These are phyloP conservation scores for Bujurquina vittata DNA, from an alignment of 2,113 vertebrate genomes.

Conservation along the genomic window DNA sequence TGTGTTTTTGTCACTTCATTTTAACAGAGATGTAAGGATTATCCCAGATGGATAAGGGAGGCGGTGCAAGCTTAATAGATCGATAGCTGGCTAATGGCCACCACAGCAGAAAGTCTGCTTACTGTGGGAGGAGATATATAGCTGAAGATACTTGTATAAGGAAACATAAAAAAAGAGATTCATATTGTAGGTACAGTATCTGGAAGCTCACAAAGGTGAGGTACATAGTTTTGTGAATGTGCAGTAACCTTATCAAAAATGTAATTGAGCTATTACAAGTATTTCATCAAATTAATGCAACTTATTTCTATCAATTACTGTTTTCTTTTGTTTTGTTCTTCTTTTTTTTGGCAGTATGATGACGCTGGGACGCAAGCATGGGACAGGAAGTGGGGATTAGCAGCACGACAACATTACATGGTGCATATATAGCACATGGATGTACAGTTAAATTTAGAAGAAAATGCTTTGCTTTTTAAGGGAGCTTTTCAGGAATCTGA, in stretches of 20 bases:
- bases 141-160: conserved; percentile 32
- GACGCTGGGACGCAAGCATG: neutral
- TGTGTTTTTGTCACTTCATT: conserved; percentile 41
- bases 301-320: neutral
- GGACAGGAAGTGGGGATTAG: neutral
- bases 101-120: conserved; percentile 15
- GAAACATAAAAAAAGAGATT: conserved; percentile 10
- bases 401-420: neutral
- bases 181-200: neutral
- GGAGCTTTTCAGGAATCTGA: neutral
- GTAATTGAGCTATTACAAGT: neutral
- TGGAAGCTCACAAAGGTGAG: neutral
- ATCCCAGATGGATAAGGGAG: conserved; percentile 52
- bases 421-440: neutral
- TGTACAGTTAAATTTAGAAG: neutral
- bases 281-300: neutral
- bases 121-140: conserved; percentile 24
- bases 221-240: neutral
- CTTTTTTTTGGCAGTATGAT: neutral
- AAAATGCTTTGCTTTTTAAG: neutral
- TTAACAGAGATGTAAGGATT: conserved; percentile 61
- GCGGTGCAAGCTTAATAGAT: conserved; percentile 46
- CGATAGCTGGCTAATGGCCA: conserved; percentile 59
- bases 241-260: neutral
- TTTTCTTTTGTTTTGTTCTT: too few species aligned